phyloP scores from a whole-genome alignment of 2,113 vertebrate species.

The Cichladusa arquata region DNA sequence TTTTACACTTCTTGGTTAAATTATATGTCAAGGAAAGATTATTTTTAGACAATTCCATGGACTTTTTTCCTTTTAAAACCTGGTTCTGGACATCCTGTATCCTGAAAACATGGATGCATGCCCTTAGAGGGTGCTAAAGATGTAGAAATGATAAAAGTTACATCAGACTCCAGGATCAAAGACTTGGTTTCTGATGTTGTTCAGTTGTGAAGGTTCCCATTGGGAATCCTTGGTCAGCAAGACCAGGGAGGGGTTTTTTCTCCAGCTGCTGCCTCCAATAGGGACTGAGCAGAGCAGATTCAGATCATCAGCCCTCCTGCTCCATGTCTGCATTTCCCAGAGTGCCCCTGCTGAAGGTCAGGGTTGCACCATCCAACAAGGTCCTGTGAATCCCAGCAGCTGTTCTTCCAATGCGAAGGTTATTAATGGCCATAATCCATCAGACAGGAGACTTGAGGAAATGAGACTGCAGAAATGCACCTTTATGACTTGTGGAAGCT shows the following conservation, averaged over 20 bases:
- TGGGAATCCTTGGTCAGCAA: not conserved
- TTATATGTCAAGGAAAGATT: not conserved
- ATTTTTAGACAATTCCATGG: not conserved
- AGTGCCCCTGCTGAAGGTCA: not conserved
- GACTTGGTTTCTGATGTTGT: not conserved
- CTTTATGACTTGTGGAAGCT: constrained; percentile 33
- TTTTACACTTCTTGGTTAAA: not conserved
- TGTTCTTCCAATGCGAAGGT: not conserved
- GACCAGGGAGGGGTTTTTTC: not conserved
- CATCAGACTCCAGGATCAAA: not conserved
- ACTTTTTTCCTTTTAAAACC: not conserved
- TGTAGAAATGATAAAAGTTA: not conserved
- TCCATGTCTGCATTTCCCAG: not conserved
- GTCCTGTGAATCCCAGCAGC: not conserved
- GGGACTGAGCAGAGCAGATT: not conserved
- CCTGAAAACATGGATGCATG: not conserved
- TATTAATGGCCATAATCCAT: constrained; percentile 65
- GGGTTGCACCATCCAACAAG: not conserved
- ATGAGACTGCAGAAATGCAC: constrained; percentile 55
- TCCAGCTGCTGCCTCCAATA: rapidly evolving
- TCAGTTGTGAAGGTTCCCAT: not conserved
- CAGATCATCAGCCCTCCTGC: not conserved
- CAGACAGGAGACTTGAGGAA: constrained; percentile 51
- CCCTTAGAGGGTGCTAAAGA: not conserved
- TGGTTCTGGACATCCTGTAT: not conserved